Percentiles rank a stretch among this genome's conserved stretches.
Evolutionary conservation across 1,140 invertebrate genomes (phyloP).

Genomic region (Gryon sp.): DNA sequence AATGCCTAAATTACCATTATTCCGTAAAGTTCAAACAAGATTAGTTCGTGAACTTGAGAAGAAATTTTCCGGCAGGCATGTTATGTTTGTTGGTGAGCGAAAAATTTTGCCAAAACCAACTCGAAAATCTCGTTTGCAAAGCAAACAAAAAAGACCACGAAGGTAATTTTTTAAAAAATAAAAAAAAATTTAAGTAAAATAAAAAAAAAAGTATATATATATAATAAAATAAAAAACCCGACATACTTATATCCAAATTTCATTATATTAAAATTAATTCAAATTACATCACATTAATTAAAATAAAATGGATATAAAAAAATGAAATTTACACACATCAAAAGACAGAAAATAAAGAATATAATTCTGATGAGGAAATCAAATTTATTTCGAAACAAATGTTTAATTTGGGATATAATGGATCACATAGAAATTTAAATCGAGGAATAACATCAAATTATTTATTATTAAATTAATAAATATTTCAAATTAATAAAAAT

Average conservation of each 20-base stretch:
- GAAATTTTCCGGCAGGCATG: constrained; percentile 99
- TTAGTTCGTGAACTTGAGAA: constrained; percentile 99
- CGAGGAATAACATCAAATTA: too few relatives aligned
- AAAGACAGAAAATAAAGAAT: too few relatives aligned
- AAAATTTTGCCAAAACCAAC: constrained; percentile 99
- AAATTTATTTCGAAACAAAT: too few relatives aligned
- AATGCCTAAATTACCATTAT: constrained; percentile 96
- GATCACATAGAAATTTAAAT: too few relatives aligned
- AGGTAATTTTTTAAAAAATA: constrained; percentile 81
- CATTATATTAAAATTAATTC: not conserved
- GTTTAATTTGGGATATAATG: too few relatives aligned
- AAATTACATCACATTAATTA: too few relatives aligned
- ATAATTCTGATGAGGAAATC: too few relatives aligned
- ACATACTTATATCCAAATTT: too few relatives aligned
- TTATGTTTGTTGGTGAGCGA: constrained; percentile 98
- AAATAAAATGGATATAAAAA: too few relatives aligned
- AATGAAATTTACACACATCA: too few relatives aligned
- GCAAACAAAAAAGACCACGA: constrained; percentile 98
- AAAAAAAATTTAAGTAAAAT: not conserved
- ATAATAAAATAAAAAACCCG: too few relatives aligned
- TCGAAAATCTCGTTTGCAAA: constrained; percentile 94
- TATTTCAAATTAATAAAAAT: not conserved
- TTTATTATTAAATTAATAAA: not conserved
- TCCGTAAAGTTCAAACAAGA: constrained; percentile 98
- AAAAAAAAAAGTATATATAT: not conserved